These are phyloP conservation scores for Poecilia gillii DNA, from an alignment of 2,797 vertebrate species.

Conservation along the genomic window DNA sequence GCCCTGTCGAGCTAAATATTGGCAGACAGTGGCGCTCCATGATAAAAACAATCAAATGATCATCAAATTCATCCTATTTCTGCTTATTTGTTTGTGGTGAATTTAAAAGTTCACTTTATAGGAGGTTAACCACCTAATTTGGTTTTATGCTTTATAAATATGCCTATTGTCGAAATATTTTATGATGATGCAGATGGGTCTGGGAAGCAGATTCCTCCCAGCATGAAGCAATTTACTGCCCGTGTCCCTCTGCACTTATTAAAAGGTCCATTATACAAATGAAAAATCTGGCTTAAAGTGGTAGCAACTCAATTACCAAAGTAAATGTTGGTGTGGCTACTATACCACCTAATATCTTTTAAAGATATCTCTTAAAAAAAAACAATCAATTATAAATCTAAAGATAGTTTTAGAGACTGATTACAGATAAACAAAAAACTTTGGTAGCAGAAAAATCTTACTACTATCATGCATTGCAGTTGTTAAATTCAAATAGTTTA, in stretches of 20 bases:
- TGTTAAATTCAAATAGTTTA: not conserved
- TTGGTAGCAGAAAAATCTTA: not conserved
- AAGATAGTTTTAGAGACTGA: not conserved
- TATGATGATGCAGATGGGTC: not conserved
- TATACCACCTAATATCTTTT: not conserved
- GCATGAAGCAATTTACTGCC: not conserved
- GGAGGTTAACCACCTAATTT: not conserved
- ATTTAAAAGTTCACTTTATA: conserved; percentile 13
- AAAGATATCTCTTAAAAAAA: not conserved
- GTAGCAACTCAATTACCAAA: not conserved
- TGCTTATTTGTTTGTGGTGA: conserved; percentile 10
- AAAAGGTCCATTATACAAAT: not conserved
- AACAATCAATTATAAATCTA: not conserved
- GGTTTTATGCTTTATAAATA: not conserved
- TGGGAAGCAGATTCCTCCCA: not conserved
- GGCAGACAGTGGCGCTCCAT: conserved; percentile 50
- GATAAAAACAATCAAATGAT: conserved; percentile 64
- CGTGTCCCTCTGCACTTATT: not conserved
- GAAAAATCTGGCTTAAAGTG: not conserved
- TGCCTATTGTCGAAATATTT: not conserved
- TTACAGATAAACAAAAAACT: not conserved
- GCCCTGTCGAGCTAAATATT: conserved; percentile 70
- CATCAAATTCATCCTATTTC: conserved; percentile 52
- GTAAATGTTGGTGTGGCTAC: not conserved
- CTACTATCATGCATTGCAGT: not conserved